Evolutionary conservation across 2,888 invertebrate species (phyloP), one percentile per base, ranked within the genome.

Genomic region (Zeuzera pyrina): DNA sequence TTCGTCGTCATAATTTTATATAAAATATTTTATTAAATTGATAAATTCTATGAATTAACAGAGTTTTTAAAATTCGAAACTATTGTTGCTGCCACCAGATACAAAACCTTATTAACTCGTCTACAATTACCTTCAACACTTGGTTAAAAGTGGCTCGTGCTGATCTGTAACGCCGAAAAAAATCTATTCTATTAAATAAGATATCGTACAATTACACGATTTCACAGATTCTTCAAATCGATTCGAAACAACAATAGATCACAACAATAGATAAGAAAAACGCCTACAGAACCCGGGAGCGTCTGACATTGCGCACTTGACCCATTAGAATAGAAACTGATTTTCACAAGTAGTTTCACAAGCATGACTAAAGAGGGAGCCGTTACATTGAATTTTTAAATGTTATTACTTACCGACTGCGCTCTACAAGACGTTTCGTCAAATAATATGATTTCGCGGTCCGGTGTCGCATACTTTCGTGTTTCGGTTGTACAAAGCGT

Each of bases 371-470:
- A 71, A 62, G 56, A 49, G n/a, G 55, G 60, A 52, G 52, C 36
- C 43, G 48, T 54, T 52, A 43, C 42, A 36, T 36, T 57, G 57
- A 52, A 45, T 34, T 34, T 45, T 37, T 39, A 22, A 42, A 38
- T 34, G 35, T 43, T 49, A 39, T 60, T 43, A 46, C 35, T 61
- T 57, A 56, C 49, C 33, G 31, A 25, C 35, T 28, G 39, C 39
- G 36, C 38, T 47, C 47, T 48, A 57, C 54, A 57, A 57, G 45
- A 26, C 43, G 52, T 70, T 68, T 69, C 67, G 61, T 59, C 59
- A 66, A 72, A 66, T n/a, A 72, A 63, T 63, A 63, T 61, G 47
- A 68, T 62, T 64, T 65, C 57, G 46, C 51, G 48, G 53, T 43
- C 41, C 23, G 41, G 35, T 42, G 45, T 49, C 57, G 58, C 47